Conservation (phyloP, 2,113 vertebrate genomes). For the Thalassoma bifasciatum region DNA sequence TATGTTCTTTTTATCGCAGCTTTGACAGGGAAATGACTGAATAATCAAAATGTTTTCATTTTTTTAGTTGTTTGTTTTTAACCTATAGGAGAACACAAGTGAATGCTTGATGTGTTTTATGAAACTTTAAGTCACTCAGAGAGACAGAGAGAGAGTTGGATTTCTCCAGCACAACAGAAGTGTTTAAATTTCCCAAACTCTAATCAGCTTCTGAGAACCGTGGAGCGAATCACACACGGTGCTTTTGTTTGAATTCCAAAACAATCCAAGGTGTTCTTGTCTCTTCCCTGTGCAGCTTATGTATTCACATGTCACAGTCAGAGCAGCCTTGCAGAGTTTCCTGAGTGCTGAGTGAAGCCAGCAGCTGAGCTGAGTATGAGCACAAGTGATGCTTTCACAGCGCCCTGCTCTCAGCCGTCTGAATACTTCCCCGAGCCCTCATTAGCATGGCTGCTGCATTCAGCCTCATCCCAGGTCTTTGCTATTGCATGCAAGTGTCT, state of each 20-base stretch:
- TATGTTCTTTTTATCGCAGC: no score
- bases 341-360: constrained; percentile 78
- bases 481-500: constrained; percentile 56
- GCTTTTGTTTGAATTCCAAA: constrained; percentile 36
- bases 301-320: constrained; percentile 73
- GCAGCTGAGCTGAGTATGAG: constrained; percentile 81
- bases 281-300: constrained; percentile 59
- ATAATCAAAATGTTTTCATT: not conserved
- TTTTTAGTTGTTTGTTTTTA: no score
- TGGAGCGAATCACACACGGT: not conserved
- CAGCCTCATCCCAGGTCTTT: constrained; percentile 71
- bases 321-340: constrained; percentile 71
- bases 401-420: constrained; percentile 72
- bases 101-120: not conserved
- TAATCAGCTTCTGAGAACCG: not conserved
- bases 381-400: constrained; percentile 85
- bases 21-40: no score
- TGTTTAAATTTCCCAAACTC: not conserved
- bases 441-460: constrained; percentile 84
- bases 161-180: not conserved
- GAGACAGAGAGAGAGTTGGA: not conserved
- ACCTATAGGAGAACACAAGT: not conserved
- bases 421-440: constrained; percentile 75
- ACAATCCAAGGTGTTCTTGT: constrained; percentile 62
- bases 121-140: not conserved